These are phyloP conservation scores for Caenorhabditis afra DNA, from an alignment of 2,888 invertebrate genomes.

Conservation along the genomic window DNA sequence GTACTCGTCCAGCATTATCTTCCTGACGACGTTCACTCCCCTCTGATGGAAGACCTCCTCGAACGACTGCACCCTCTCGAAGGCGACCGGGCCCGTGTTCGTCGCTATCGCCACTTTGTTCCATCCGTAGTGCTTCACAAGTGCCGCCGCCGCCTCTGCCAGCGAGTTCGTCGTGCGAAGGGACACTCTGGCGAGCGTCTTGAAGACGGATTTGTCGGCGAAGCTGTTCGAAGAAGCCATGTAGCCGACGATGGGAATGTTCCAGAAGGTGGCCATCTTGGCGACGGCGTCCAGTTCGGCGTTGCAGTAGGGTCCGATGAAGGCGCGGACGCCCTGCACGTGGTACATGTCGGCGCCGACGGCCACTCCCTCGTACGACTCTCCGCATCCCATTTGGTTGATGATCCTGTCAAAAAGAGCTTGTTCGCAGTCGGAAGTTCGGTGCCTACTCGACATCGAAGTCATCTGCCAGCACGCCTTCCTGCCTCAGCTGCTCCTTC, in stretches of 20 bases:
- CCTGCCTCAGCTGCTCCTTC: conserved; percentile 71
- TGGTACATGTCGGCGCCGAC: conserved; percentile 80
- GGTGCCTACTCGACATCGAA: conserved; percentile 77
- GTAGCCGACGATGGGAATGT: conserved; percentile 79
- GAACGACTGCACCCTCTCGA: conserved; percentile 75
- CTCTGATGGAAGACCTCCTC: conserved; percentile 78
- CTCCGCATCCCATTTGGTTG: conserved; percentile 78
- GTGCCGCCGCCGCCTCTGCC: conserved; percentile 74
- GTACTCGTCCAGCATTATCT: conserved; percentile 77
- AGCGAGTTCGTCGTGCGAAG: conserved; percentile 79
- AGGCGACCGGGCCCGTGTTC: conserved; percentile 77
- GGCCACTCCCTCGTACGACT: conserved; percentile 79
- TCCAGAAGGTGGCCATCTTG: conserved; percentile 80
- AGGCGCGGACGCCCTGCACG: conserved; percentile 77
- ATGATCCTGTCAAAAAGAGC: conserved; percentile 67
- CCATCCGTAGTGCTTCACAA: conserved; percentile 79
- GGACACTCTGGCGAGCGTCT: conserved; percentile 78
- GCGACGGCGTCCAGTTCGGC: conserved; percentile 79
- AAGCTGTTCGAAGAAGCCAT: conserved; percentile 79
- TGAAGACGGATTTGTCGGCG: conserved; percentile 78
- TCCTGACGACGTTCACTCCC: conserved; percentile 71
- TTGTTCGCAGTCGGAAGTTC: no score
- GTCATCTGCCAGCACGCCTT: conserved; percentile 75
- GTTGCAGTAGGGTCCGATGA: conserved; percentile 80
- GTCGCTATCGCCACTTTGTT: conserved; percentile 76